phyloP scores from a whole-genome alignment of 2,797 vertebrate species.

The Meda fulgida region DNA sequence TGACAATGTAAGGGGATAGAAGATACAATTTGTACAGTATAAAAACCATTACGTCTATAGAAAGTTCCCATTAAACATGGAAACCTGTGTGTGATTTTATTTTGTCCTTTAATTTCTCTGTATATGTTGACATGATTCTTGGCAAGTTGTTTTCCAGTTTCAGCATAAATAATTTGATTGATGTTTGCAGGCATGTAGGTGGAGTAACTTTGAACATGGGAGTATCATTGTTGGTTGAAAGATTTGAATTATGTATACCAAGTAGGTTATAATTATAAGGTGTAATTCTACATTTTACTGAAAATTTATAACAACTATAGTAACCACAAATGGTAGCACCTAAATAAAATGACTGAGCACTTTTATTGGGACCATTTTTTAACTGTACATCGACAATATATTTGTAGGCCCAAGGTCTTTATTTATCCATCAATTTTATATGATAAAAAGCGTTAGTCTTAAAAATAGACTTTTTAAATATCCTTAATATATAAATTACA shows the following conservation, averaged over 20 bases:
- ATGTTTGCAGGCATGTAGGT: constrained; percentile 9
- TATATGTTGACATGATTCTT: neutral
- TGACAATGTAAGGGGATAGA: too few species aligned
- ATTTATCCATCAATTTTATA: neutral
- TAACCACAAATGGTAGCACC: neutral
- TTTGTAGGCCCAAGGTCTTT: neutral
- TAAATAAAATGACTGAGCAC: neutral
- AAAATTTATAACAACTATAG: neutral
- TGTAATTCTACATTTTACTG: neutral
- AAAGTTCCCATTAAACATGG: too few species aligned
- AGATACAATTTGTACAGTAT: too few species aligned
- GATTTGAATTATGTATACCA: neutral
- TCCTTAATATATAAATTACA: neutral
- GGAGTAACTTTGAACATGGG: constrained; percentile 16
- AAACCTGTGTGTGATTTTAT: too few species aligned
- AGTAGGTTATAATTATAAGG: neutral
- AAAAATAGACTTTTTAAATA: neutral
- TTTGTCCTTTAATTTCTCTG: neutral
- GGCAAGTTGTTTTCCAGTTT: neutral
- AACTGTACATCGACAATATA: neutral
- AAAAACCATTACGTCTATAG: too few species aligned
- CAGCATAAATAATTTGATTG: neutral
- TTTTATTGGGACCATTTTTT: neutral
- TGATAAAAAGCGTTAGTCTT: neutral
- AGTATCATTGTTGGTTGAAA: neutral